Percentiles rank a stretch among this genome's conserved stretches.
These are phyloP conservation scores for Lampris megalopsis DNA, from an alignment of 2,113 vertebrate genomes.

Conservation along the genomic window DNA sequence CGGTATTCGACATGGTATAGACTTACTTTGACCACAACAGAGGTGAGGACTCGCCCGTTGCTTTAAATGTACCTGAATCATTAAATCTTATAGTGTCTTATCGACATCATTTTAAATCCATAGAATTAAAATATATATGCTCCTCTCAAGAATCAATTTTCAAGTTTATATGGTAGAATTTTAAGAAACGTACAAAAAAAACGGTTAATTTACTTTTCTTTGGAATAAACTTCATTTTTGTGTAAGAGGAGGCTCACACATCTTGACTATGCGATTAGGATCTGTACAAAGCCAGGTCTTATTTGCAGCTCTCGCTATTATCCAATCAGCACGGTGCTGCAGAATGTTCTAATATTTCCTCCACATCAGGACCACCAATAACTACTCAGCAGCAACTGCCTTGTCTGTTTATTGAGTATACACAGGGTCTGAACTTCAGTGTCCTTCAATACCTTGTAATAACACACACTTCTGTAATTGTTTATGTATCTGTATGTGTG, in stretches of 20 bases:
- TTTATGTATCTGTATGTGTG: background rate
- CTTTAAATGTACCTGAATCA: constrained; percentile 66
- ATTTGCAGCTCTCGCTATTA: constrained; percentile 14
- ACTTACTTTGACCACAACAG: background rate
- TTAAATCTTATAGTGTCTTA: constrained; percentile 58
- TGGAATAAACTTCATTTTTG: constrained; percentile 68
- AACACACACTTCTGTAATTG: constrained; percentile 37
- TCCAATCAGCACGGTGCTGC: constrained; percentile 34
- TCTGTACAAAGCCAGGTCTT: constrained; percentile 45
- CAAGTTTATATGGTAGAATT: constrained; percentile 53
- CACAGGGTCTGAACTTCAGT: constrained; percentile 75
- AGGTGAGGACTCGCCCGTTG: constrained; percentile 43
- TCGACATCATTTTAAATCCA: constrained; percentile 58
- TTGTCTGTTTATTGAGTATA: constrained; percentile 48
- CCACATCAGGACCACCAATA: background rate
- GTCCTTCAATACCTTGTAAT: constrained; percentile 29
- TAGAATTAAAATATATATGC: constrained; percentile 73
- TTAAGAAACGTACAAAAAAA: constrained; percentile 69
- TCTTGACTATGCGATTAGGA: constrained; percentile 24
- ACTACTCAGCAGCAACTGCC: background rate
- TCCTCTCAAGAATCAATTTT: constrained; percentile 66
- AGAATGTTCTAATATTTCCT: constrained; percentile 32
- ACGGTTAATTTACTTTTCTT: constrained; percentile 71
- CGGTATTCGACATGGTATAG: background rate
- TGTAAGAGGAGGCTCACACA: constrained; percentile 61